Conservation (phyloP, 2,888 invertebrate genomes). For the Ariolimax columbianus region DNA sequence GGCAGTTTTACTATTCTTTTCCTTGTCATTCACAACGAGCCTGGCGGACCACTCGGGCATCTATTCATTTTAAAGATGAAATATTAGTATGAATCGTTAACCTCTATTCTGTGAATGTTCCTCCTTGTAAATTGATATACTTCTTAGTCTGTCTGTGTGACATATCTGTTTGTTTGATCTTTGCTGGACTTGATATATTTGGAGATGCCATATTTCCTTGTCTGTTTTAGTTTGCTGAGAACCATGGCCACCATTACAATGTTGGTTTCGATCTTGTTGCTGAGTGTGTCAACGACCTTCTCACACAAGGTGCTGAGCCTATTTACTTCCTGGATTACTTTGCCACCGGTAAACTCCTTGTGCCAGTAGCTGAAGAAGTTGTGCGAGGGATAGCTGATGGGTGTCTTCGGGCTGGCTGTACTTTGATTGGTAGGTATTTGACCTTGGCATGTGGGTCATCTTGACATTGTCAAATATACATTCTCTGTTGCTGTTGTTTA, state of each 20-base stretch:
- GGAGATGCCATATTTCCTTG: too few relatives aligned
- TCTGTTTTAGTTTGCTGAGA: conserved; percentile 87
- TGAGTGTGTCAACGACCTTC: conserved; percentile 97
- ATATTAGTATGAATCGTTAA: too few relatives aligned
- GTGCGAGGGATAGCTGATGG: conserved; percentile 92
- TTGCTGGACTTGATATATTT: too few relatives aligned
- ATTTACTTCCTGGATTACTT: conserved; percentile 98
- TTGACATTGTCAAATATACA: too few relatives aligned
- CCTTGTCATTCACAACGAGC: too few relatives aligned
- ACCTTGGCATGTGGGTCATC: too few relatives aligned
- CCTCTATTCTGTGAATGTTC: too few relatives aligned
- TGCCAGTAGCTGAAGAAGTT: conserved; percentile 87
- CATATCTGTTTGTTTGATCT: not conserved
- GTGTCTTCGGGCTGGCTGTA: conserved; percentile 90
- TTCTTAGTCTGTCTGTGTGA: not conserved
- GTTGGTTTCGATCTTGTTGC: conserved; percentile 97
- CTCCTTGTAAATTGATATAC: too few relatives aligned
- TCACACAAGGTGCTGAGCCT: conserved; percentile 96
- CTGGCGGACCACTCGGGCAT: too few relatives aligned
- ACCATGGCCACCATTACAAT: conserved; percentile 87
- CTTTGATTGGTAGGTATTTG: conserved; percentile 87
- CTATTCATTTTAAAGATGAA: too few relatives aligned
- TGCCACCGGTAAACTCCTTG: conserved; percentile 91
- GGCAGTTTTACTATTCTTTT: too few relatives aligned
- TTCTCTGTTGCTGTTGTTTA: too few relatives aligned